Base-by-base conservation (phyloP, 1,140 invertebrate species). In the Steinernema feltiae region DNA sequence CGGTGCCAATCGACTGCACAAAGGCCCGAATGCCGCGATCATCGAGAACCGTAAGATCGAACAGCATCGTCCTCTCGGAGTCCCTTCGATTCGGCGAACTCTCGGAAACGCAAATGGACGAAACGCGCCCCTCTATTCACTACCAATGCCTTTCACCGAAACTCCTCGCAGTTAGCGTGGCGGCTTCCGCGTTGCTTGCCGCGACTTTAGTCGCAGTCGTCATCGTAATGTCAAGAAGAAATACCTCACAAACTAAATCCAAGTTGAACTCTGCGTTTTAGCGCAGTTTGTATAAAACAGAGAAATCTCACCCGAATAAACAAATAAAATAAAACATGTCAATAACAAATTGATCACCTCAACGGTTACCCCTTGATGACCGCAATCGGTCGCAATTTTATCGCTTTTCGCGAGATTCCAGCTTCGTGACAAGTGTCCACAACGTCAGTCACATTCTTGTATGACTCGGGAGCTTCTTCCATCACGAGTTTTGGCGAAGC, bases 361-460 rank as follows among this genome's bases (percentile, higher is more conserved):
- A 41, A 12, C 24, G 32, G 30, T 87, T 82, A 91, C 48, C 97
- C 97, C 89, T 99, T 99, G 78, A 99, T 99, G 29, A 99, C 97
- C 48, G 95, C 97, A 86, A 99, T 97, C 1, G 97, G 97, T 83
- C 94, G 90, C 79, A 99, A 89, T 89, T 99, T 99, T 30, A 99
- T 93, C 85, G 93, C 93, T 87, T 99, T 99, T 85, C 95, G 94
- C 82, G 94, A 97, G 30, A 99, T 99, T 30, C 96, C 96, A 74
- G 94, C 97, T 53, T 91, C 91, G 87, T 99, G 94, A 87, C 97
- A 99, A 1, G 97, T 99, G 87, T 99, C 91, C 0, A 99, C 97
- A 63, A 99, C 97, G 90, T 99, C 97, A 0, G 95, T 98, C 0
- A 99, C 97, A 90, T 99, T 95, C 89, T 99, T 99, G 87, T 99